Evolutionary conservation across 2,113 vertebrate genomes (phyloP).

Genomic region (Bubo blakistoni): DNA sequence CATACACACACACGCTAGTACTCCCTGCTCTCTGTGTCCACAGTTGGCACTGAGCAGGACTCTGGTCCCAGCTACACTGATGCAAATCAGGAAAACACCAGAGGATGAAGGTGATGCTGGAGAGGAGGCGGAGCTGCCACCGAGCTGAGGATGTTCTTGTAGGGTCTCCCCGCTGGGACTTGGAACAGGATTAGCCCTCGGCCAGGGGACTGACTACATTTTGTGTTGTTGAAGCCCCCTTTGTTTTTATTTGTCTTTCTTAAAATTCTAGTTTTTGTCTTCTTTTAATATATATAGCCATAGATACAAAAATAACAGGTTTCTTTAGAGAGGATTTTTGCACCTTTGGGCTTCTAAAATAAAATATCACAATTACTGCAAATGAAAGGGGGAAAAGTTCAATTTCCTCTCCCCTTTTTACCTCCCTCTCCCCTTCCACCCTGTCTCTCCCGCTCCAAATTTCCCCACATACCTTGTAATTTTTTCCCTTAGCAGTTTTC

Average conservation of each 20-base stretch:
- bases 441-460: not conserved
- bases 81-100: not conserved
- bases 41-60: not conserved
- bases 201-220: not conserved
- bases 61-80: not conserved
- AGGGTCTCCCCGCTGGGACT: not conserved
- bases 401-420: not conserved
- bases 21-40: not conserved
- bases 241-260: slow-evolving; percentile 15
- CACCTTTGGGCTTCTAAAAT: slow-evolving; percentile 64
- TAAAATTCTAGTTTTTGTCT: not conserved
- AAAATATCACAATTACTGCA: slow-evolving; percentile 36
- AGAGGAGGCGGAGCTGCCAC: not conserved
- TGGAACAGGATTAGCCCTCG: not conserved
- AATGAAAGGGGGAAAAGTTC: not conserved
- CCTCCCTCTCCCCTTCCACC: not conserved
- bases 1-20: not conserved
- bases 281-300: slow-evolving; percentile 57
- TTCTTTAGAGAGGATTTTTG: slow-evolving; percentile 67
- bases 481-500: not conserved
- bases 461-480: not conserved
- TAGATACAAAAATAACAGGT: slow-evolving; percentile 68
- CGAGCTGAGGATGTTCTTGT: not conserved
- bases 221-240: not conserved
- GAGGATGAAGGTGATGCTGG: not conserved